These are phyloP conservation scores for Desoria tigrina DNA, from an alignment of 2,888 invertebrate genomes.

Conservation along the genomic window DNA sequence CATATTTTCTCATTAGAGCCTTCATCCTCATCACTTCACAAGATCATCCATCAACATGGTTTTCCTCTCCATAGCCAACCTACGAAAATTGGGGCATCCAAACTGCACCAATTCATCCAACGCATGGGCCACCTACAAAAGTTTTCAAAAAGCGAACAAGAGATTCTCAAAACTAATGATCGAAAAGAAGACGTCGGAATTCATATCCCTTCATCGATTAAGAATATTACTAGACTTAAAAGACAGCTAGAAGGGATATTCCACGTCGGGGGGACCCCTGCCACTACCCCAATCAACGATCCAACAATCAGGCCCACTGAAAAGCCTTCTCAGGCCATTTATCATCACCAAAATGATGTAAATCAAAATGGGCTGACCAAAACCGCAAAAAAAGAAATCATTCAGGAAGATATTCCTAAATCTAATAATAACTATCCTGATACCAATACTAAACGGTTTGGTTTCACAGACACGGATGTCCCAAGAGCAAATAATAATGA, in stretches of 20 bases:
- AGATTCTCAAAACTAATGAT: not conserved
- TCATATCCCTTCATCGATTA: not conserved
- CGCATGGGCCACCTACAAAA: too few species aligned
- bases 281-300: not conserved
- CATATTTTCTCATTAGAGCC: not conserved
- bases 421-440: not conserved
- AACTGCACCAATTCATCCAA: slow-evolving; percentile 4
- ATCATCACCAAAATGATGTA: not conserved
- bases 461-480: not conserved
- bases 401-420: not conserved
- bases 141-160: too few species aligned
- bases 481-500: slow-evolving; percentile 4
- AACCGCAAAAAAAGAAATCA: slow-evolving; percentile 14
- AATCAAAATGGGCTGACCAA: not conserved
- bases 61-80: not conserved
- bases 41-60: slow-evolving; percentile 3
- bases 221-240: slow-evolving; percentile 6
- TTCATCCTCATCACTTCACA: slow-evolving; percentile 3
- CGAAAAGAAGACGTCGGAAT: not conserved
- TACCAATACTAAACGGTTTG: not conserved
- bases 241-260: slow-evolving; percentile 20
- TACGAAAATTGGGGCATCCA: slow-evolving; percentile 11
- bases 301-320: not conserved
- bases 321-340: not conserved
- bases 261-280: slow-evolving; percentile 1